Base-by-base conservation (phyloP, 2,113 vertebrate species). In the Anarrhichthys ocellatus region DNA sequence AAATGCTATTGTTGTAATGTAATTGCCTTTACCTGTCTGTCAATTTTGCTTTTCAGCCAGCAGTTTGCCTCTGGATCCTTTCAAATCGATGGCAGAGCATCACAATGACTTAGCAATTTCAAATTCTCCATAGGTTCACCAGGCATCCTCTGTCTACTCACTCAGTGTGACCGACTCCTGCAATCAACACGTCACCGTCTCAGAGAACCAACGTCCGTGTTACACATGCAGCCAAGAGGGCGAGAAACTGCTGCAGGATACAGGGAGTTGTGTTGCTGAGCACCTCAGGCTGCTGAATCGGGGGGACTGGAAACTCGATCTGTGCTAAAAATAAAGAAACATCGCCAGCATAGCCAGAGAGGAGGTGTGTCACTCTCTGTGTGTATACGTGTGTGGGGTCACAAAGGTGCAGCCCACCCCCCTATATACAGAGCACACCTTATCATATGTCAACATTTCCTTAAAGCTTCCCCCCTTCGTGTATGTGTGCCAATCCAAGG, bases 311-410 rank as follows among this genome's bases (percentile, higher is more conserved):
- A 94, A 95, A 95, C 91, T 87, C 54, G 89, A 95, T 91, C 90
- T 68, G 89, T n/a, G 87, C 94, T 95, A 95, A 95, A 95, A 94
- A 94, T 94, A 95, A 93, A 90, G 77, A 84, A 84, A 87, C 88
- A 88, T 80, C 84, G 83, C 73, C 87, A 85, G 88, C 87, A 83
- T 73, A 87, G 75, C 29, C 85, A 88, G 73, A 74, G 85, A 76
- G 87, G 87, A 83, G 87, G 87, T 80, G 92, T 87, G 87, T 87
- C 80, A 42, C 69, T 88, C 17, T 48, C 36, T 80, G 70, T 79
- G 83, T 83, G 40, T 75, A 15, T 84, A 61, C 22, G 42, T 83
- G 66, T 73, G 46, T 74, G 13, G 73, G 72, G 63, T 71, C 61
- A 76, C 48, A 85, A 65, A 73, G 80, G 75, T 71, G 56, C 27